phyloP scores from a whole-genome alignment of 23 tunicate genomes.

The Pegea sp. region DNA sequence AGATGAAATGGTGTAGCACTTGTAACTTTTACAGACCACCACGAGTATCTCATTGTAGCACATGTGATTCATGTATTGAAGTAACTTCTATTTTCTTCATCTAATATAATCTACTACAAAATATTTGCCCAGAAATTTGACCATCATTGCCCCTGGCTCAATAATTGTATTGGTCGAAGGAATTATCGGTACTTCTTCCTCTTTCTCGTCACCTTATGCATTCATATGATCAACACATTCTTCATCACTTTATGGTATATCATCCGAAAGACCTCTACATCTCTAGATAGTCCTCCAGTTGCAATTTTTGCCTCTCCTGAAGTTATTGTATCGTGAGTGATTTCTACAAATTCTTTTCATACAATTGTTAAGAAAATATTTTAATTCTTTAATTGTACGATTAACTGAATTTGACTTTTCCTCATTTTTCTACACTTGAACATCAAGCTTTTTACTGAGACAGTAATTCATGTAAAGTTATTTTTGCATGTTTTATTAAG shows the following conservation, averaged over 20 bases:
- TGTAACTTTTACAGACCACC: conserved; percentile 98
- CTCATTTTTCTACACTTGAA: too few relatives aligned
- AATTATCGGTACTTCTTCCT: conserved; percentile 79
- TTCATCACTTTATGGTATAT: conserved; percentile 38
- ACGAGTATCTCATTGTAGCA: conserved; percentile 93
- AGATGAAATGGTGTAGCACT: conserved; percentile 97
- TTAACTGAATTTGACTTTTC: too few relatives aligned
- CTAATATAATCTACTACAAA: background rate
- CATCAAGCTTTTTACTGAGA: too few relatives aligned
- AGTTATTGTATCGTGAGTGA: conserved; percentile 35
- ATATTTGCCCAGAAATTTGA: conserved; percentile 51
- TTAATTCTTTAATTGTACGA: background rate
- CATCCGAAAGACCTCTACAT: conserved; percentile 21
- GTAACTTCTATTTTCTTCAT: conserved; percentile 6
- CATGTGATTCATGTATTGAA: conserved; percentile 80
- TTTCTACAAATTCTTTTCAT: background rate
- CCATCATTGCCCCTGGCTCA: conserved; percentile 99
- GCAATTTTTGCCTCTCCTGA: conserved; percentile 7
- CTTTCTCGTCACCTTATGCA: conserved; percentile 28
- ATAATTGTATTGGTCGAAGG: conserved; percentile 86
- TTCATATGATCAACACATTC: conserved; percentile 77
- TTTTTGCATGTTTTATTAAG: too few relatives aligned
- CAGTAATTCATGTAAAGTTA: too few relatives aligned
- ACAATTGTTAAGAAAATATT: background rate
- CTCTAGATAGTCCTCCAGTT: background rate